Base-by-base conservation (phyloP, 2,888 invertebrate genomes). In the Sepioteuthis lessoniana region DNA sequence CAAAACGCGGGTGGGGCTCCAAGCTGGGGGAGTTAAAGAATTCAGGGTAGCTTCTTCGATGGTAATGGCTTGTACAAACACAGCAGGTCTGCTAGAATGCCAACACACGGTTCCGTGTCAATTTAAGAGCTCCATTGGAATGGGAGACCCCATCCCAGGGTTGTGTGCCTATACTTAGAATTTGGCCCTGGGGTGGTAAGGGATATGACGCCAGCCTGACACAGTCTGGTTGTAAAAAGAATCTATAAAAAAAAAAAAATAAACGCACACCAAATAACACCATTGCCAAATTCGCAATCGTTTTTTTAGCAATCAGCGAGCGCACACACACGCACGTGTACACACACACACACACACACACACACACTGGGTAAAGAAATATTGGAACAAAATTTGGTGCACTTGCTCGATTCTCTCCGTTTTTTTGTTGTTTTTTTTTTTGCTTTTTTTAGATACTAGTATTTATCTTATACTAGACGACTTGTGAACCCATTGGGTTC, bases 31-130 rank as follows among this genome's bases (percentile, higher is more conserved):
- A 35, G n/a, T 76, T 2, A 76, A 76, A 19, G n/a, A 76, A 35
- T 76, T n/a, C 25, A n/a, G 76, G 76, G n/a, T n/a, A 76, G 19
- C 76, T n/a, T 76, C 76, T 76, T 76, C 19, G 76, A 35, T n/a
- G 76, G 76, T 76, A 76, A n/a, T 76, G 76, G 76, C 76, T n/a
- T 76, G n/a, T n/a, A 76, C 76, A 76, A 76, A 76, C 76, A 76
- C 76, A 76, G 76, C 76, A 35, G 76, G 76, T 76, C n/a, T 76
- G n/a, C n/a, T 21, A n/a, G 76, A 76, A 76, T 76, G 19, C n/a
- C 76, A 76, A 76, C 60, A 60, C 60, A 60, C 76, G 76, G 76
- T 76, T 76, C 76, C 76, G 76, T 76, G 76, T 76, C 76, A 76
- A 76, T 76, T 76, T 76, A 76, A 76, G n/a, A 76, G 76, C 76